A percentile compares a stretch with the other conserved stretches of the same genome.
Evolutionary conservation across 2,888 invertebrate genomes (phyloP).

Genomic region (Lamellibrachia satsuma): DNA sequence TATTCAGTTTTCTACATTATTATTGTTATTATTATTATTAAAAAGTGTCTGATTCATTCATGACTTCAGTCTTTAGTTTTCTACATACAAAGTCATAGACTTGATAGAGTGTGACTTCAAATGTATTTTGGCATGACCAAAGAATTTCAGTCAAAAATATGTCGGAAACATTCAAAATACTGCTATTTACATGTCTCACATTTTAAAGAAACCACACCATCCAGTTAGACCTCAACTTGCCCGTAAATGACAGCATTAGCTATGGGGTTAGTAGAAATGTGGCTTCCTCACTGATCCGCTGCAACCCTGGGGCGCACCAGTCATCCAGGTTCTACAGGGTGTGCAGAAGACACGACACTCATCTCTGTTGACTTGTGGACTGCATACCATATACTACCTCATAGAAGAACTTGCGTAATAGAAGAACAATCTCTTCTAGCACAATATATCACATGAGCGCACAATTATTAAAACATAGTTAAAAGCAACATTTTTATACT

Average conservation of each 20-base stretch:
- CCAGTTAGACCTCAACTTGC: neutral
- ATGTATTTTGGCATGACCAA: neutral
- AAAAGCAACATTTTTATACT: neutral
- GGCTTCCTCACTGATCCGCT: neutral
- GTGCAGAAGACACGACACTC: neutral
- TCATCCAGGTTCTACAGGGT: neutral
- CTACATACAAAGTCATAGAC: neutral
- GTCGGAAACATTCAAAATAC: neutral
- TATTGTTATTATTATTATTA: no score
- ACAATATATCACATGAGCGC: neutral
- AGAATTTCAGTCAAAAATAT: neutral
- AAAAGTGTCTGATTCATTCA: no score
- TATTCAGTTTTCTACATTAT: neutral
- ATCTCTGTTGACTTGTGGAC: neutral
- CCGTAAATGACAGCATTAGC: neutral
- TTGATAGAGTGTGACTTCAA: neutral
- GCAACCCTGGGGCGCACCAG: neutral
- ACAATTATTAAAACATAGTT: neutral
- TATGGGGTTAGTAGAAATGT: neutral
- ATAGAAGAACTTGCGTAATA: neutral
- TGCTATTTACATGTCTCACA: neutral
- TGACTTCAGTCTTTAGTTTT: no score
- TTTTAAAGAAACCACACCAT: neutral
- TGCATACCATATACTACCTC: neutral
- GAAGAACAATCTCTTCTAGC: neutral